phyloP scores from a whole-genome alignment of 2,888 invertebrate species.

The Melitaea athalia region DNA sequence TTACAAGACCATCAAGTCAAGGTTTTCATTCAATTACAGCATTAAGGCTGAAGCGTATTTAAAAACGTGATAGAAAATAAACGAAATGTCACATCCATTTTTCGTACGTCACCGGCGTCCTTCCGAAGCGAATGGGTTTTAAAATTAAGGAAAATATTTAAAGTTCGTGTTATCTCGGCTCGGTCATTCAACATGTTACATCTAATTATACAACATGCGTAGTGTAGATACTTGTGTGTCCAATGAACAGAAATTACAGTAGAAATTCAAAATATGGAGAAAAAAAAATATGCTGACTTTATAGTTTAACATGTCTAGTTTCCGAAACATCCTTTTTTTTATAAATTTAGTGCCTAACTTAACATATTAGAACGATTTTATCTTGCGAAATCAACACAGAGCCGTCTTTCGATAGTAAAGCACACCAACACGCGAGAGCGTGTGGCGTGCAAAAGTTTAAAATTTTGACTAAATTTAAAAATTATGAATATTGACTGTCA shows the following conservation, averaged over 20 bases:
- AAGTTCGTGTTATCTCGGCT: conserved; percentile 58
- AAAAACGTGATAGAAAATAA: not conserved
- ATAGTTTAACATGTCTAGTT: too few species aligned
- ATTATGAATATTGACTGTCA: not conserved
- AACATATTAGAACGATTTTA: too few species aligned
- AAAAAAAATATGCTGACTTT: too few species aligned
- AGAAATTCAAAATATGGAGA: conserved; percentile 2
- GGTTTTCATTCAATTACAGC: too few species aligned
- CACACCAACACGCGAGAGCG: too few species aligned
- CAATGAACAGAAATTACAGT: not conserved
- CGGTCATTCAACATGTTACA: conserved; percentile 59
- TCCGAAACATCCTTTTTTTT: too few species aligned
- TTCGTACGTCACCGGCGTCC: conserved; percentile 25
- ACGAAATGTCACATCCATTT: conserved; percentile 31
- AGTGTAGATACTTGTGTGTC: conserved; percentile 21
- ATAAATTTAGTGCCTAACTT: too few species aligned
- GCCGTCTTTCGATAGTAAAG: too few species aligned
- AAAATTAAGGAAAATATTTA: conserved; percentile 75
- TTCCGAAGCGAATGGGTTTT: conserved; percentile 57
- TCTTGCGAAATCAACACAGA: too few species aligned
- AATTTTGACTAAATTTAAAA: not conserved
- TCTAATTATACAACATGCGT: conserved; percentile 39
- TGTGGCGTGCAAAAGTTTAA: too few species aligned
- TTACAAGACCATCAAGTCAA: too few species aligned
- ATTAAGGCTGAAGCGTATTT: not conserved